Percentiles rank a stretch among this genome's conserved stretches.
phyloP scores from a whole-genome alignment of 2,113 vertebrate genomes.

The Cyprinodon brontotheroides region DNA sequence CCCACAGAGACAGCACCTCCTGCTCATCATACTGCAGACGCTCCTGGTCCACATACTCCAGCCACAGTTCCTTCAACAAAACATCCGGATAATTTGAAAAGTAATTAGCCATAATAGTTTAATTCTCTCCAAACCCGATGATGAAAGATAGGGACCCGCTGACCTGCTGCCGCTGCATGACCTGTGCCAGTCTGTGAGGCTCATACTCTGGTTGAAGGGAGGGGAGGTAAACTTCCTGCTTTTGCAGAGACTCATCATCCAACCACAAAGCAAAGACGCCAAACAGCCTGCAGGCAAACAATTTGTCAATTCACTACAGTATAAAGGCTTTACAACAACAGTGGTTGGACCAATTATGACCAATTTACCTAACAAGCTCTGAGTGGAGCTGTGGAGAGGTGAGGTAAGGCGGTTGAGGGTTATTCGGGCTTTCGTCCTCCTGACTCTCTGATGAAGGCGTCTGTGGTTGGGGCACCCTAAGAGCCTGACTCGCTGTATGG shows the following conservation, averaged over 20 bases:
- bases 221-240: conserved; percentile 90
- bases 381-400: conserved; percentile 91
- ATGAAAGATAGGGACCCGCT: neutral
- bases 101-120: neutral
- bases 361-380: conserved; percentile 89
- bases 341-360: neutral
- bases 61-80: conserved; percentile 87
- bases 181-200: conserved; percentile 87
- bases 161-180: conserved; percentile 91
- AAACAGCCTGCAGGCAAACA: conserved; percentile 84
- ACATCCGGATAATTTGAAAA: neutral
- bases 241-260: conserved; percentile 94
- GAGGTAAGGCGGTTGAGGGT: conserved; percentile 69
- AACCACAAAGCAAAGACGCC: conserved; percentile 91
- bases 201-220: conserved; percentile 93
- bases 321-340: neutral
- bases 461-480: conserved; percentile 79
- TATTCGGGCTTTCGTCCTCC: conserved; percentile 60
- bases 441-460: conserved; percentile 78
- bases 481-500: conserved; percentile 90
- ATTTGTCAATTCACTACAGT: neutral
- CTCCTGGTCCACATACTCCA: conserved; percentile 91
- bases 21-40: conserved; percentile 86
- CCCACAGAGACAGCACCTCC: conserved; percentile 86
- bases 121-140: neutral